These are phyloP conservation scores for Drosophila parthenogenetica DNA, from an alignment of 2,888 invertebrate genomes.

Conservation along the genomic window DNA sequence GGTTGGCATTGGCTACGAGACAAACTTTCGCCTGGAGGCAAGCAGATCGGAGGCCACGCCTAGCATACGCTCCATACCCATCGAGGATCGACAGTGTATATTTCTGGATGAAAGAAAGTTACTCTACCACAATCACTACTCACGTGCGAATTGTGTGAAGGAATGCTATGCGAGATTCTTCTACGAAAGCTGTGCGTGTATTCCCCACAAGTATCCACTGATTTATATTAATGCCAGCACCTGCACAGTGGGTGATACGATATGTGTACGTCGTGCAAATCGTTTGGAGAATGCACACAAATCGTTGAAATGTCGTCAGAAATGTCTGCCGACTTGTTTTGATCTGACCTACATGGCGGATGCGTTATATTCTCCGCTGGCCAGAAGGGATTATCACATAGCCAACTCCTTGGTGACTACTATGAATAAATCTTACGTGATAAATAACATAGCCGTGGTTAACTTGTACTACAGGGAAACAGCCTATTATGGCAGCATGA, in stretches of 20 bases:
- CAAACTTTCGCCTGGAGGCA: conserved; percentile 88
- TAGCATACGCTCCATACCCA: conserved; percentile 87
- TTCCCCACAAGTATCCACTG: conserved; percentile 83
- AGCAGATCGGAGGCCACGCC: conserved; percentile 88
- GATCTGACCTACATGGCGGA: conserved; percentile 89
- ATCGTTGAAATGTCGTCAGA: conserved; percentile 80
- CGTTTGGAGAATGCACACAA: conserved; percentile 15
- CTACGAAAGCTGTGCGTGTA: conserved; percentile 70
- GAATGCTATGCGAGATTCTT: conserved; percentile 86
- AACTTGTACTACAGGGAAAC: conserved; percentile 91
- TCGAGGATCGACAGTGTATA: conserved; percentile 89
- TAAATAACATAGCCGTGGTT: conserved; percentile 89
- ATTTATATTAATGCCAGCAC: conserved; percentile 87
- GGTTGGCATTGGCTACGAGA: conserved; percentile 89
- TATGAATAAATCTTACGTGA: conserved; percentile 66
- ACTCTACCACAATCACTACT: conserved; percentile 86
- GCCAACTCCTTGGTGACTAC: conserved; percentile 62
- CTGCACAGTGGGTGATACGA: conserved; percentile 42
- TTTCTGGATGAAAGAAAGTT: conserved; percentile 90
- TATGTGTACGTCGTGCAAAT: conserved; percentile 55
- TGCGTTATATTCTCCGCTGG: conserved; percentile 86
- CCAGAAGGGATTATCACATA: conserved; percentile 65
- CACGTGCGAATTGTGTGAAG: conserved; percentile 84
- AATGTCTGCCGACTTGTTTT: conserved; percentile 89
- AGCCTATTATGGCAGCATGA: conserved; percentile 90